Conservation (phyloP, 2,113 vertebrate genomes). For the Chlorodrepanis virens region DNA sequence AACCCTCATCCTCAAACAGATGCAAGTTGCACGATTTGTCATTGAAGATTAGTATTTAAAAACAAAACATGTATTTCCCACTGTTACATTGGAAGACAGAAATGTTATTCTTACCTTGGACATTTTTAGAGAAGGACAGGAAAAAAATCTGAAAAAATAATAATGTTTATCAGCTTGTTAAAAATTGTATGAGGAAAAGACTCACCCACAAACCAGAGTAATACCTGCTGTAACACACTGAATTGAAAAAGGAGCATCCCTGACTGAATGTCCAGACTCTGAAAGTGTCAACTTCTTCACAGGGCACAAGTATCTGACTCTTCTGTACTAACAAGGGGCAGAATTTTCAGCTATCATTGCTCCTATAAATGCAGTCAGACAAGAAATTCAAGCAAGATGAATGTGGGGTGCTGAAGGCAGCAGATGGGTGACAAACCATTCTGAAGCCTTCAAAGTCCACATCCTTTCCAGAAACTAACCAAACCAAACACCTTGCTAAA, state of each 20-base stretch:
- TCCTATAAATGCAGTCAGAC: neutral
- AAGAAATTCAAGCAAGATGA: neutral
- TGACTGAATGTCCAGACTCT: neutral
- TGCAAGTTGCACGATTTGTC: neutral
- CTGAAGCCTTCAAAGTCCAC: neutral
- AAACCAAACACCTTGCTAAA: neutral
- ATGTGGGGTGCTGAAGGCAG: neutral
- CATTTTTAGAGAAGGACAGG: slow-evolving; percentile 58
- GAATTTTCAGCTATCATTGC: neutral
- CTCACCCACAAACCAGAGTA: neutral
- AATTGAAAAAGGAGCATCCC: neutral
- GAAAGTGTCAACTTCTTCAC: neutral
- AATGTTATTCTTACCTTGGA: slow-evolving; percentile 71
- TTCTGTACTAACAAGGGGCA: fast-evolving
- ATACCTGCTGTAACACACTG: neutral
- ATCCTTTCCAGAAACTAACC: neutral
- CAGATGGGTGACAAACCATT: neutral
- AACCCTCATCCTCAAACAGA: neutral
- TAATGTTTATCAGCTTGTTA: neutral
- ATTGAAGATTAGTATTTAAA: neutral
- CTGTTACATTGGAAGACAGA: neutral
- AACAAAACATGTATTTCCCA: neutral
- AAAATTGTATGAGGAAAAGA: neutral
- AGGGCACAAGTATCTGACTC: neutral
- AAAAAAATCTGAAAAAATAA: slow-evolving; percentile 51